phyloP scores from a whole-genome alignment of 2,113 vertebrate genomes.

The Strix uralensis region DNA sequence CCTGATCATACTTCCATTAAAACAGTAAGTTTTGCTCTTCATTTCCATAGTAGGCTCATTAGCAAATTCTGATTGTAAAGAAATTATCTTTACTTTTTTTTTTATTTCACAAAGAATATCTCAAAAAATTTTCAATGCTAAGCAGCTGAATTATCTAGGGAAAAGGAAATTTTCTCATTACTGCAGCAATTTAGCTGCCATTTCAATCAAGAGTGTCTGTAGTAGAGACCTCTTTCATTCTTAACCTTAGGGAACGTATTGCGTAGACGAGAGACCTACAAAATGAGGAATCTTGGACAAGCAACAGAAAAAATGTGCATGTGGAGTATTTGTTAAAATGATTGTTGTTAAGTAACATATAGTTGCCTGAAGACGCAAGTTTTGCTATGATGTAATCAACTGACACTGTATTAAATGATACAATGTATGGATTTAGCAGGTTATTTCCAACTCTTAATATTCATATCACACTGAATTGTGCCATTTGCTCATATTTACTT shows the following conservation, averaged over 20 bases:
- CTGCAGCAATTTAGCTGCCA: constrained; percentile 60
- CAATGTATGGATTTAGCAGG: neutral
- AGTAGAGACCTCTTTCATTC: constrained; percentile 54
- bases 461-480: neutral
- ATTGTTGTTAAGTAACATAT: neutral
- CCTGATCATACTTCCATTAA: neutral
- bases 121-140: neutral
- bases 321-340: neutral
- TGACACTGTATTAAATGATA: neutral
- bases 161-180: constrained; percentile 62
- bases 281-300: constrained; percentile 18
- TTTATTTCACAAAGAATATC: constrained; percentile 4
- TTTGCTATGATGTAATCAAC: neutral
- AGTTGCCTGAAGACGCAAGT: neutral
- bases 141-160: constrained; percentile 27
- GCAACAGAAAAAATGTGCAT: neutral
- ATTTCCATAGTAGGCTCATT: neutral
- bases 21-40: neutral
- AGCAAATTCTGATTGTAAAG: neutral
- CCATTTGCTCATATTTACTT: neutral
- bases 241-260: constrained; percentile 51
- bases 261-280: constrained; percentile 23
- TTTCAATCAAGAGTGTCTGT: constrained; percentile 59
- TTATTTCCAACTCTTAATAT: neutral
- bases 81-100: neutral